Percentiles rank a stretch among this genome's conserved stretches.
These are phyloP conservation scores for Enteromius treurensis DNA, from an alignment of 2,797 vertebrate species.

Conservation along the genomic window DNA sequence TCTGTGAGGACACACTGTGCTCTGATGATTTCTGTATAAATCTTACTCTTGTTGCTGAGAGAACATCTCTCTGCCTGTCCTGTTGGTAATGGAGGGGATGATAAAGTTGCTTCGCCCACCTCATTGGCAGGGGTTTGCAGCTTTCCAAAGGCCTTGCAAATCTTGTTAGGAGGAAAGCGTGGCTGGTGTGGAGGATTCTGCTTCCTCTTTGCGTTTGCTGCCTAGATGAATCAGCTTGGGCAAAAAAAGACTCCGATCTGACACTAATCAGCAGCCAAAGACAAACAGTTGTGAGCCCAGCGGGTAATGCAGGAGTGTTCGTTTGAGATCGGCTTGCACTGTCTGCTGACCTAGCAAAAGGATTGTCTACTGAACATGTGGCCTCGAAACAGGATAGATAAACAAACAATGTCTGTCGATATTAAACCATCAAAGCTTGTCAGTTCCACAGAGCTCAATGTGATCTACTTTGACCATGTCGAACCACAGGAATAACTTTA, in stretches of 20 bases:
- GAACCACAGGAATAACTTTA: neutral
- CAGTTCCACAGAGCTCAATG: neutral
- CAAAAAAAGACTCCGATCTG: conserved; percentile 29
- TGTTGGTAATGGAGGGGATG: conserved; percentile 54
- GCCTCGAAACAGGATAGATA: neutral
- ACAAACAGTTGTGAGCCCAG: conserved; percentile 39
- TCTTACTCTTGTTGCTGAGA: conserved; percentile 53
- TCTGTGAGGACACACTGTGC: conserved; percentile 27
- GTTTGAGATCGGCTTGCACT: conserved; percentile 1
- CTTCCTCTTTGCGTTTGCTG: conserved; percentile 44
- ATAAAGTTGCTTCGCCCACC: conserved; percentile 56
- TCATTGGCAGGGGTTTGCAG: conserved; percentile 49
- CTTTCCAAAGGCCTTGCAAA: conserved; percentile 54
- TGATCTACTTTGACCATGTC: conserved; percentile 2
- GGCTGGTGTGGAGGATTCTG: conserved; percentile 36
- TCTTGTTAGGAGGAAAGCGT: conserved; percentile 42
- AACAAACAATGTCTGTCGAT: neutral
- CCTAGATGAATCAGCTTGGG: conserved; percentile 24
- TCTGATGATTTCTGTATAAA: conserved; percentile 24
- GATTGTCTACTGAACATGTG: neutral
- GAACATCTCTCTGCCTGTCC: conserved; percentile 46
- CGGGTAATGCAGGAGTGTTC: conserved; percentile 2
- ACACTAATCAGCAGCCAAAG: conserved; percentile 43
- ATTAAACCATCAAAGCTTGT: neutral
- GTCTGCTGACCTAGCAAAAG: conserved; percentile 25